Base-by-base conservation (phyloP, 1,140 invertebrate species). In the Pseudomyrmex gracilis region DNA sequence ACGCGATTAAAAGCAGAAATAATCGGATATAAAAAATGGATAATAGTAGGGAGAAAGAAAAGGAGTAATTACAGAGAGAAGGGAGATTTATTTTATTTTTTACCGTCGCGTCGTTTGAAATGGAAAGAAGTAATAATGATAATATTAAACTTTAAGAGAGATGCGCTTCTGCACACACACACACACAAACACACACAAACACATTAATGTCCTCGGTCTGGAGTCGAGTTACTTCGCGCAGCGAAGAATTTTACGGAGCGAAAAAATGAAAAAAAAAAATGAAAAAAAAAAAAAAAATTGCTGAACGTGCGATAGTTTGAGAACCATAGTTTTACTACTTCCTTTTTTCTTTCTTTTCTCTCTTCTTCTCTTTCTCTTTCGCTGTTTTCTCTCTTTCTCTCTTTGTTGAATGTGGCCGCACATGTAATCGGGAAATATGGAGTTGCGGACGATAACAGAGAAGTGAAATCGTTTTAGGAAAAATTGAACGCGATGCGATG, bases 341-440 rank as follows among this genome's bases (percentile, higher is more conserved):
- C 47, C 47, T 63, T 17, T 24, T 53, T 3, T 66, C 22, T 43
- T 66, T 76, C n/a, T n/a, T 17, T 57, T 22, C n/a, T 34, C 34
- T 34, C 34, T 61, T 17, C 45, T 51, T 7, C n/a, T 66, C 22
- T 43, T 66, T 76, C 47, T n/a, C n/a, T n/a, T n/a, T n/a, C n/a
- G n/a, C n/a, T n/a, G n/a, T n/a, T 43, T 66, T 76, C 47, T 51
- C 12, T 51, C 47, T 51, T 8, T 51, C 43, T 76, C 61, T 77
- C 66, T 53, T 53, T 13, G 49, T 43, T 55, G 24, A 47, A 63
- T 74, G 49, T 55, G 49, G 49, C 51, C 49, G 68, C 68, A 49
- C 24, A 55, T 71, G 58, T 49, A 74, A 74, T 63, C 57, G 57
- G 45, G 45, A 74, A 74, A 74, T 74, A 45, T 74, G 45, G 61